Evolutionary conservation across 2,888 invertebrate genomes (phyloP).

Genomic region (Euzetes globulus): DNA sequence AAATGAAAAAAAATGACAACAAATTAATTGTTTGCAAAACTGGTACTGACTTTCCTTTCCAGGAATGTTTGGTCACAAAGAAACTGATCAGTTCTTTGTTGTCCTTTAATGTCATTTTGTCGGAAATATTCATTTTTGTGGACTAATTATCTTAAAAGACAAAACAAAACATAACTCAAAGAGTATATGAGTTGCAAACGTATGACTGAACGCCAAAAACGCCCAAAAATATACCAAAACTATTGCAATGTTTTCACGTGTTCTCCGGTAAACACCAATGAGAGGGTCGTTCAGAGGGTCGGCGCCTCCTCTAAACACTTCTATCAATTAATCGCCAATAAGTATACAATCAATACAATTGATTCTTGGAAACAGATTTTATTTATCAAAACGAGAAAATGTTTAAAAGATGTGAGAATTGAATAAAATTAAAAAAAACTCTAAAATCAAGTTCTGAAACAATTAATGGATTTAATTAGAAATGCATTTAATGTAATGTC

Average conservation of each 20-base stretch:
- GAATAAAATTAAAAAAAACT: no score
- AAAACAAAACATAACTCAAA: background rate
- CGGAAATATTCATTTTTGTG: background rate
- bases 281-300: background rate
- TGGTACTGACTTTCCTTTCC: constrained; percentile 81
- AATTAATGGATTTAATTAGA: no score
- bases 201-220: constrained; percentile 1
- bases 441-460: no score
- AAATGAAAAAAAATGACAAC: constrained; percentile 18
- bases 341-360: no score
- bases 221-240: background rate
- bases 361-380: no score
- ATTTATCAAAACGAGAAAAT: no score
- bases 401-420: no score
- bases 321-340: no score
- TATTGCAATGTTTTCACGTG: constrained; percentile 1
- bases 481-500: background rate
- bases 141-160: background rate
- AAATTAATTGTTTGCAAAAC: background rate
- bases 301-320: background rate
- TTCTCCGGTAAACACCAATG: background rate
- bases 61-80: constrained; percentile 91
- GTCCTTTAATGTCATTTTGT: constrained; percentile 20
- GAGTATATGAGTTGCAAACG: background rate
- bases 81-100: constrained; percentile 67